phyloP scores from a whole-genome alignment of 1,140 invertebrate genomes.

The Triops longicaudatus region DNA sequence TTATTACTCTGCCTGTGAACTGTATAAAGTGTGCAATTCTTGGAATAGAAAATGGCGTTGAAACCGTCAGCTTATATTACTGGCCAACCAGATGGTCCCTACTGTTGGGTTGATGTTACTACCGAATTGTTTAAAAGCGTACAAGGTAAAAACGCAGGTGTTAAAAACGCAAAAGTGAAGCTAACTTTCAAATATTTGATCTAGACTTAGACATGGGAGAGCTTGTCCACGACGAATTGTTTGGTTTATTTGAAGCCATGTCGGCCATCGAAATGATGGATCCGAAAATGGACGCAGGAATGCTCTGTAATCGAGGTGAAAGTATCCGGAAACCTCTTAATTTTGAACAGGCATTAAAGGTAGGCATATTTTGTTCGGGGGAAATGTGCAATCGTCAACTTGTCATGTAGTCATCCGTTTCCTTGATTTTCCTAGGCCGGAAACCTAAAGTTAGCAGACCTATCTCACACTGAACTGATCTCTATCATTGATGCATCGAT shows the following conservation, averaged over 20 bases:
- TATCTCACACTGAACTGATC: slow-evolving; percentile 58
- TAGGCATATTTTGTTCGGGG: slow-evolving; percentile 34
- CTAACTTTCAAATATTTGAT: slow-evolving; percentile 18
- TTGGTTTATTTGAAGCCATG: slow-evolving; percentile 97
- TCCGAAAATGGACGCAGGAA: slow-evolving; percentile 98
- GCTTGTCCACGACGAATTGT: slow-evolving; percentile 77
- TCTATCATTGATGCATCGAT: slow-evolving; percentile 83
- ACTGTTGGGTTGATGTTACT: slow-evolving; percentile 70
- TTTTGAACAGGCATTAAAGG: slow-evolving; percentile 75
- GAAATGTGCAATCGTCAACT: slow-evolving; percentile 24
- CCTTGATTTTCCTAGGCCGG: slow-evolving; percentile 41
- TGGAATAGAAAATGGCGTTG: background rate
- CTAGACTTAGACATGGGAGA: slow-evolving; percentile 76
- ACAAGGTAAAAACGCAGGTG: slow-evolving; percentile 48
- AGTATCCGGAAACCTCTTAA: slow-evolving; percentile 59
- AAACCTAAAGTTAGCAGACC: slow-evolving; percentile 66
- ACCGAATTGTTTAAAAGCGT: slow-evolving; percentile 62
- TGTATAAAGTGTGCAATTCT: background rate
- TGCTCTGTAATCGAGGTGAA: slow-evolving; percentile 83
- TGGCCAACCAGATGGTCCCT: slow-evolving; percentile 40
- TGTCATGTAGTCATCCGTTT: too few species aligned
- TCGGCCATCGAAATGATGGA: slow-evolving; percentile 99
- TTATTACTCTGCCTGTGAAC: background rate
- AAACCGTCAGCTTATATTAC: background rate
- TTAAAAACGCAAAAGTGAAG: slow-evolving; percentile 26